Base-by-base conservation (phyloP, 2,888 invertebrate genomes). In the Drosophila atroscutellata region DNA sequence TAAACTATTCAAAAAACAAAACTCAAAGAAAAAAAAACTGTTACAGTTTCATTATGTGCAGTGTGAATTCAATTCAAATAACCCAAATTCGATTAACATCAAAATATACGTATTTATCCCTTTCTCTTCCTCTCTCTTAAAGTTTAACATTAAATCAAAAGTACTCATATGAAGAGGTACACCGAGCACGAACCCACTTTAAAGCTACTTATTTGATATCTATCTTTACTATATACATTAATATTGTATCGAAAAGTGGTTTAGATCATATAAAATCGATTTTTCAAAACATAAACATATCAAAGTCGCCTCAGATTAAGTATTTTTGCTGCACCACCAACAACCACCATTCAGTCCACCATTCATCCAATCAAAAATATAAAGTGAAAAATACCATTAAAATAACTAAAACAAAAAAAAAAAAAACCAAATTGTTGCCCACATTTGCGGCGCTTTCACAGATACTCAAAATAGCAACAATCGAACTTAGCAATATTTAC, bases 241-340 rank as follows among this genome's bases (percentile, higher is more conserved):
- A 47, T 67, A 67, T 61, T 42, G 36, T 54, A 57, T 32, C 30
- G 9, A 66, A 60, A 55, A 32, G 32, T 66, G 66, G 36, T 56
- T 67, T 56, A 59, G 50, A 49, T 61, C 57, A 70, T 45, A 34
- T 18, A 55, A 61, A 66, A 63, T 63, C 55, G 47, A 75, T 68
- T 64, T 78, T 47, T 60, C 54, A 55, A 75, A 68, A 74, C 70
- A 77, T 75, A 74, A 80, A 77, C 77, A 77, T 77, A 77, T 80
- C 77, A 77, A 76, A 49, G 34, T 63, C 66, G 77, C 72, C 77
- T 80, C 76, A 51, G 65, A 70, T 66, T 52, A 66, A 56, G 37
- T 49, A 54, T 34, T 73, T 62, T 52, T 37, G n/a, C 37, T 4
- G 26, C 54, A 54, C 32, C 24, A 24, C 26, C 36, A 55, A 28